Base-by-base conservation (phyloP, 2,888 invertebrate genomes). In the Polyommatus icarus region DNA sequence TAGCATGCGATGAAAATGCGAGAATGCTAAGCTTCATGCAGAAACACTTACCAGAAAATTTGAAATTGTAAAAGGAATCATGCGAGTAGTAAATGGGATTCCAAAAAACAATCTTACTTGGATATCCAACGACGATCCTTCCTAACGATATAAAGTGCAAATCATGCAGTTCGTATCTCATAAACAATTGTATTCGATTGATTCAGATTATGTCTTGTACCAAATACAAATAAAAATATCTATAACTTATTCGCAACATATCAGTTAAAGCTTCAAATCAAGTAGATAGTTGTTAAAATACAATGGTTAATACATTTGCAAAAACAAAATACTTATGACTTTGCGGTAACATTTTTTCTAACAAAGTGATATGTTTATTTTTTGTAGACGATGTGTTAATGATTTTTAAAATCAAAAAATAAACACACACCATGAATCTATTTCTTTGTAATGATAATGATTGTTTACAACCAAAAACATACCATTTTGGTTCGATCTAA, bases 41-140 rank as follows among this genome's bases (percentile, higher is more conserved):
- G 83, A 83, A 81, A 83, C 84, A 90, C 91, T 92, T 87, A 92
- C 91, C 91, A 88, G 54, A 75, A 75, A 54, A 18, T 77, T 81
- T 80, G 82, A 83, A 81, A 81, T 83, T 80, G 79, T 80, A 78
- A 81, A 81, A 75, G 84, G 83, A 85, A 86, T 79, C 91, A 90
- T 91, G 91, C 92, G 84, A 88, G 86, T 85, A 84, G 82, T 84
- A 84, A 84, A 86, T 85, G 88, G 87, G 87, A 84, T 83, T 85
- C 84, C 84, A 84, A 85, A 87, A 85, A 87, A 87, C 84, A 87
- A 88, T 90, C 93, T 94, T 92, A 93, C 93, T 93, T 91, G 93
- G 89, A 88, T 88, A 86, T 93, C 93, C 93, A 91, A 92, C 93
- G 93, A 94, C 93, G 93, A 93, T 94, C 93, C 91, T 91, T 88